These are phyloP conservation scores for Hyperoplus immaculatus DNA, from an alignment of 2,797 vertebrate genomes.

Conservation along the genomic window DNA sequence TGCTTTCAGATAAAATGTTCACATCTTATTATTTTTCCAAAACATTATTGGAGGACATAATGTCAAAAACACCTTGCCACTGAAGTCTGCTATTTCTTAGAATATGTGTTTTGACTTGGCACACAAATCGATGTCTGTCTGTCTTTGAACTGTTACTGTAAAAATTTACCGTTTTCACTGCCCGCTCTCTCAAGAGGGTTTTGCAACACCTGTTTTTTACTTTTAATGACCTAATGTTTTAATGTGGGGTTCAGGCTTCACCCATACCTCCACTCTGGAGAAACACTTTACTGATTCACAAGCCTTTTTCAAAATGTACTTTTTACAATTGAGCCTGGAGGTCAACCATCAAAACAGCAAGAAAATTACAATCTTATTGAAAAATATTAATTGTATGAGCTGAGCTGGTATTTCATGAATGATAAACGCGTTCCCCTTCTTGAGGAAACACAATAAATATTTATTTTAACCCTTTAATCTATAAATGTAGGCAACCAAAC, in stretches of 20 bases:
- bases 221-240: conserved; percentile 77
- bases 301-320: conserved; percentile 33
- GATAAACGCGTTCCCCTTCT: conserved; percentile 35
- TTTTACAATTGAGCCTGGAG: conserved; percentile 64
- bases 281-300: conserved; percentile 67
- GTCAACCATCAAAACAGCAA: conserved; percentile 79
- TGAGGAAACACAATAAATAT: conserved; percentile 32
- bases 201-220: conserved; percentile 74
- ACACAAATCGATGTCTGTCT: conserved; percentile 4
- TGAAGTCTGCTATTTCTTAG: conserved; percentile 28
- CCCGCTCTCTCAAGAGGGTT: conserved; percentile 25
- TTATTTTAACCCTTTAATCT: conserved; percentile 53
- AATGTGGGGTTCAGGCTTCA: conserved; percentile 59
- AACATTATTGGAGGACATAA: conserved; percentile 33
- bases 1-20: conserved; percentile 43
- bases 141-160: conserved; percentile 31
- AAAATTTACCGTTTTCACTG: conserved; percentile 25
- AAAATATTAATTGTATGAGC: conserved; percentile 40
- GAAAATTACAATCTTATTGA: conserved; percentile 61
- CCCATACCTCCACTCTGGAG: conserved; percentile 56
- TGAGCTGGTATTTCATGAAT: conserved; percentile 42
- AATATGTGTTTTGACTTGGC: conserved; percentile 32
- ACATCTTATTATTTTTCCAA: conserved; percentile 20
- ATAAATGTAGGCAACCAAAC: conserved; percentile 23
- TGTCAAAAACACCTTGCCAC: conserved; percentile 21